A percentile compares a stretch with the other conserved stretches of the same genome.
These are phyloP conservation scores for Trachelus stipa DNA, from an alignment of 2,888 invertebrate genomes.

Conservation along the genomic window DNA sequence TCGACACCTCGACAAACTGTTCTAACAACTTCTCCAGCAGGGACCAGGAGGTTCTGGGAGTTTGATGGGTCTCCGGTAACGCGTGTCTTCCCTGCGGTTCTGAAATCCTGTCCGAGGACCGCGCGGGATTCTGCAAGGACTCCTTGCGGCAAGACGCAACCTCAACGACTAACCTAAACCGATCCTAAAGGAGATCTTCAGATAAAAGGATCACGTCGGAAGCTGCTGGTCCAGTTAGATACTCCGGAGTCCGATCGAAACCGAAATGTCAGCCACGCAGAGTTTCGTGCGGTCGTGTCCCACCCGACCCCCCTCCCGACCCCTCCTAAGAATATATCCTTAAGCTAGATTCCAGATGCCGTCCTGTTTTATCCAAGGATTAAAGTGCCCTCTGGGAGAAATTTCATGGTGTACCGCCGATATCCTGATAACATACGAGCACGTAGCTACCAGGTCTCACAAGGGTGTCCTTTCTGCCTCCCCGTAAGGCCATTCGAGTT, in stretches of 20 bases:
- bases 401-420: slow-evolving; percentile 14
- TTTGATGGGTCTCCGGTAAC: background rate
- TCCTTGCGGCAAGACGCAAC: background rate
- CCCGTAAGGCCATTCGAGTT: background rate
- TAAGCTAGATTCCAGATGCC: background rate
- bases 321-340: background rate
- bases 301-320: background rate
- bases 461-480: background rate
- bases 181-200: background rate
- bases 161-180: background rate
- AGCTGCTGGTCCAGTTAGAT: background rate
- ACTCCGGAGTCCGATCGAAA: background rate
- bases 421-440: background rate
- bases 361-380: slow-evolving; percentile 18
- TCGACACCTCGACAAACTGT: background rate
- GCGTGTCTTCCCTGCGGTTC: background rate
- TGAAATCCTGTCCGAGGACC: background rate
- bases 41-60: background rate
- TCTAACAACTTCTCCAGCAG: background rate
- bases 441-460: background rate
- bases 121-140: background rate
- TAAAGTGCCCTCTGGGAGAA: slow-evolving; percentile 25
- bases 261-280: background rate
- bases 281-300: background rate
- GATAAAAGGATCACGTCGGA: background rate